Evolutionary conservation across 2,888 invertebrate species (phyloP).

Genomic region (Galerucella calmariensis): DNA sequence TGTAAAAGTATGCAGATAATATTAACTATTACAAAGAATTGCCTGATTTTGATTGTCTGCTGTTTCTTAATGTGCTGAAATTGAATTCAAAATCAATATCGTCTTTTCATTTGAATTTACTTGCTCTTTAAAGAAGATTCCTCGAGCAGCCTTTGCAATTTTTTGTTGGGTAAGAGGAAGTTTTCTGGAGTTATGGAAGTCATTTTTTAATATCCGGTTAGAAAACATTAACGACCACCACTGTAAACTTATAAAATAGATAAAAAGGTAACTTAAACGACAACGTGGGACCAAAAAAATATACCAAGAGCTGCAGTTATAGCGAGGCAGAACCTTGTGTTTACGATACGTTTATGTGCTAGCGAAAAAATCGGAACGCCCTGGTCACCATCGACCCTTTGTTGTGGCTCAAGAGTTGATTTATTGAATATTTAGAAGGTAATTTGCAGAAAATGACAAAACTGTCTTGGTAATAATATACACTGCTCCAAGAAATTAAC

Average conservation of each 20-base stretch:
- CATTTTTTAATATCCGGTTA: neutral
- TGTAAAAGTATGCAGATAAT: no score
- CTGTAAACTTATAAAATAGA: no score
- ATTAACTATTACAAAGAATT: no score
- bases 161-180: neutral
- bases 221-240: neutral
- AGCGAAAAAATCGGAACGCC: neutral
- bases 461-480: neutral
- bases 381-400: neutral
- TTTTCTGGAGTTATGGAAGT: neutral
- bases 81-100: no score
- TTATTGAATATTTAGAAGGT: neutral
- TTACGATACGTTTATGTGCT: neutral
- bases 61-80: no score
- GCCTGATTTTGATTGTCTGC: no score
- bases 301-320: neutral
- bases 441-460: conserved; percentile 1
- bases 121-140: neutral
- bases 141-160: neutral
- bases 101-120: no score
- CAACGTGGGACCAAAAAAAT: no score
- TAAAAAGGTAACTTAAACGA: no score
- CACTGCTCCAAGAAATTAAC: no score
- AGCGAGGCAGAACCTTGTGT: neutral
- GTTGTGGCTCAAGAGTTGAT: neutral